A percentile compares a stretch with the other conserved stretches of the same genome.
Conservation (phyloP, 2,888 invertebrate genomes). For the Aphrophora alni region DNA sequence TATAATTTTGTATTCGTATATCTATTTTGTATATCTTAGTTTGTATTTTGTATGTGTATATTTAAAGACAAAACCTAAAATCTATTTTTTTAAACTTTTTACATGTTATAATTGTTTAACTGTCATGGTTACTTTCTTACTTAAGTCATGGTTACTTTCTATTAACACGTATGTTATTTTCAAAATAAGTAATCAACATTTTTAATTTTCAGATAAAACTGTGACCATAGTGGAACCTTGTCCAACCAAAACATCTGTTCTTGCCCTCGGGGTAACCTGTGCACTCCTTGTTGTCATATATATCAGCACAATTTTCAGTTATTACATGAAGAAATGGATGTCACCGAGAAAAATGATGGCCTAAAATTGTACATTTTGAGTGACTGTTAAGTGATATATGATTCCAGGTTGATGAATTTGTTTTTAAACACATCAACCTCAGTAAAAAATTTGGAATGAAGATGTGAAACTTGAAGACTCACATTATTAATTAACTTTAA, state of each 20-base stretch:
- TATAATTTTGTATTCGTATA: too few relatives aligned
- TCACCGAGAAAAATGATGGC: constrained; percentile 82
- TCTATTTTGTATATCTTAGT: too few relatives aligned
- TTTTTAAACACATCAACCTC: constrained; percentile 10
- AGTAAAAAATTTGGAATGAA: constrained; percentile 51
- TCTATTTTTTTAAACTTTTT: too few relatives aligned
- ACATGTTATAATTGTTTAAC: too few relatives aligned
- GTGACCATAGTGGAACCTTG: constrained; percentile 91
- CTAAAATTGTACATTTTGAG: constrained; percentile 52
- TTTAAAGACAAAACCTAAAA: too few relatives aligned
- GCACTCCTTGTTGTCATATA: constrained; percentile 87
- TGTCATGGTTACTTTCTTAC: too few relatives aligned
- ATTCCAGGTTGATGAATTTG: neutral
- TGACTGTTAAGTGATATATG: neutral
- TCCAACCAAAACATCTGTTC: constrained; percentile 89
- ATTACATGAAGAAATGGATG: constrained; percentile 93
- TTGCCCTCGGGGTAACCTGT: constrained; percentile 89
- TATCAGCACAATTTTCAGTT: constrained; percentile 90
- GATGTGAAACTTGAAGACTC: constrained; percentile 51
- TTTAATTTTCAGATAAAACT: constrained; percentile 75
- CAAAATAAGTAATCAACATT: neutral
- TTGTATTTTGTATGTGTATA: too few relatives aligned
- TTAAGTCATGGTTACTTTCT: too few relatives aligned
- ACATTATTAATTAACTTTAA: constrained; percentile 38
- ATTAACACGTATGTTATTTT: too few relatives aligned